These are phyloP conservation scores for Chalcosyrphus nemorum DNA, from an alignment of 2,888 invertebrate species.

Conservation along the genomic window DNA sequence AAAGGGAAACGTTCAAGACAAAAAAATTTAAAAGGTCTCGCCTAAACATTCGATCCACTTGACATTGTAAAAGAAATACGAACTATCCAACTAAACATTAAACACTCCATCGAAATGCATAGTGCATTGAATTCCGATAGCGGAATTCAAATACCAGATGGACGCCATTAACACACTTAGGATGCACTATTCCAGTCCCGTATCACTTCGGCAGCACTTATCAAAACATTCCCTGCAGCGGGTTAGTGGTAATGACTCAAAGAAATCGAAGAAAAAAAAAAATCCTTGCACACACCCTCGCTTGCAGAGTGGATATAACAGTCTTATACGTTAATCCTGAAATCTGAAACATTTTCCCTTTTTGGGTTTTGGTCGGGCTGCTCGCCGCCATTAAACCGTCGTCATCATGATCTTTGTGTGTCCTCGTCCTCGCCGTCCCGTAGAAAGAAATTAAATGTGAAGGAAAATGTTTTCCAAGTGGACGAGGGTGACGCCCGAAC, in stretches of 20 bases:
- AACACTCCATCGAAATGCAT: slow-evolving; percentile 53
- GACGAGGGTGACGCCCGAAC: slow-evolving; percentile 67
- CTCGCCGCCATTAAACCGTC: slow-evolving; percentile 57
- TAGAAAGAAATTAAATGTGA: slow-evolving; percentile 44
- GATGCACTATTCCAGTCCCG: slow-evolving; percentile 53
- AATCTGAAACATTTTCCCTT: slow-evolving; percentile 62
- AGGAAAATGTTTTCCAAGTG: slow-evolving; percentile 50
- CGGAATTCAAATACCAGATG: slow-evolving; percentile 65
- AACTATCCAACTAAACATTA: slow-evolving; percentile 28
- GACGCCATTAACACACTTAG: slow-evolving; percentile 70
- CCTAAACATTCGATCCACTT: slow-evolving; percentile 42
- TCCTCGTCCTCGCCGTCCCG: slow-evolving; percentile 21
- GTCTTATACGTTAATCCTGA: slow-evolving; percentile 60
- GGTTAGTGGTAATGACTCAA: slow-evolving; percentile 19
- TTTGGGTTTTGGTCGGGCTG: slow-evolving; percentile 26
- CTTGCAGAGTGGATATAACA: slow-evolving; percentile 24
- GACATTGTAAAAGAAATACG: slow-evolving; percentile 44
- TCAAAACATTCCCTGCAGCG: slow-evolving; percentile 64
- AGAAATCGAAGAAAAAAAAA: slow-evolving; percentile 1
- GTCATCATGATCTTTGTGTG: slow-evolving; percentile 58
- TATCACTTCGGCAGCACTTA: slow-evolving; percentile 67
- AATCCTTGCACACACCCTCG: slow-evolving; percentile 40
- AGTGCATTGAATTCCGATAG: slow-evolving; percentile 41
- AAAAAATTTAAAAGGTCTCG: slow-evolving; percentile 3
- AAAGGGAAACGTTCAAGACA: slow-evolving; percentile 41